These are phyloP conservation scores for Drosophila simulans DNA, from an alignment of 1,140 invertebrate genomes.

Conservation along the genomic window DNA sequence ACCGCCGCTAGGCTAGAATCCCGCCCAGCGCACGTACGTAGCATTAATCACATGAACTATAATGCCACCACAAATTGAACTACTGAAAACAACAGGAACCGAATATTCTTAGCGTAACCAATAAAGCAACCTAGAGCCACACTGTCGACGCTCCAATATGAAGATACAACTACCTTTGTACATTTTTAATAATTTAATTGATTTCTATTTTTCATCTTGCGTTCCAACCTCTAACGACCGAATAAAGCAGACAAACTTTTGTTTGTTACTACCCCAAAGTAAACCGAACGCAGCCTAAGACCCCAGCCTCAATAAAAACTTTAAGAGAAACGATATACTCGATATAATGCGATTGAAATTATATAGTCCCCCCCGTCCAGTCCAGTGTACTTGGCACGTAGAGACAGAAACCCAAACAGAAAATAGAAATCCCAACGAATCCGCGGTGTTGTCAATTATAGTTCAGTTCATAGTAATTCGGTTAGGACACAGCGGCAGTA, in stretches of 20 bases:
- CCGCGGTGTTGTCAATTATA: constrained; percentile 12
- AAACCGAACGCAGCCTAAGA: constrained; percentile 17
- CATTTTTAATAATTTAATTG: constrained; percentile 66
- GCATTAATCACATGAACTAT: constrained; percentile 63
- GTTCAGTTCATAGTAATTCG: constrained; percentile 2
- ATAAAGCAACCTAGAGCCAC: constrained; percentile 18
- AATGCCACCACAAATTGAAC: constrained; percentile 44
- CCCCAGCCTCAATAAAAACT: constrained; percentile 24
- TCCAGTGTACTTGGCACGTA: constrained; percentile 21
- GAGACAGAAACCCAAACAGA: constrained; percentile 4
- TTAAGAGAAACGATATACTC: constrained; percentile 3
- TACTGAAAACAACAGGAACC: constrained; percentile 43
- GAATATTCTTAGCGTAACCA: constrained; percentile 26
- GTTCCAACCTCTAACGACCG: constrained; percentile 29
- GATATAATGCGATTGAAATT: constrained; percentile 9
- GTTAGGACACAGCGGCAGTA: not conserved
- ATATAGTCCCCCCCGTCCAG: constrained; percentile 27
- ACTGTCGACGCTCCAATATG: constrained; percentile 18
- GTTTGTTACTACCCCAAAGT: constrained; percentile 23
- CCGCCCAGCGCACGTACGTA: constrained; percentile 69
- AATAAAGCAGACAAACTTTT: constrained; percentile 44
- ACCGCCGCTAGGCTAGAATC: constrained; percentile 65
- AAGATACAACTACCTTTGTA: constrained; percentile 49
- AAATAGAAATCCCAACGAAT: constrained; percentile 20
- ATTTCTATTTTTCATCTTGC: constrained; percentile 60